phyloP scores from a whole-genome alignment of 2,113 vertebrate genomes.

The Petrocephalus microphthalmus region DNA sequence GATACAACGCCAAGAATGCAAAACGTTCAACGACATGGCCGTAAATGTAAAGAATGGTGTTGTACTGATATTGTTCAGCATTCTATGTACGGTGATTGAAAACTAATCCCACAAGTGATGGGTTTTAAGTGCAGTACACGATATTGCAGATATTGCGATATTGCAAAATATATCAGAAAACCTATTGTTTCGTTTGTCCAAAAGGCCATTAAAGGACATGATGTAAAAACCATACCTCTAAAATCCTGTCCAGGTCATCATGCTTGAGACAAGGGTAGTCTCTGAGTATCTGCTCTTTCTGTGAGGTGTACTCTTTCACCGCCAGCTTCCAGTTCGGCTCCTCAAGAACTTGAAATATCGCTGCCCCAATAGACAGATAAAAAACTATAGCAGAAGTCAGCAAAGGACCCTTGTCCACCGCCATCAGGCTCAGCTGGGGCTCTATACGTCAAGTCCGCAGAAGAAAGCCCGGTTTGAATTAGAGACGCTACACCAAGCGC shows the following conservation, averaged over 20 bases:
- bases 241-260: slow-evolving; percentile 77
- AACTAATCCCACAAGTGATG: background rate
- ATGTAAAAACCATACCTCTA: slow-evolving; percentile 70
- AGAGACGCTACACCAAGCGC: background rate
- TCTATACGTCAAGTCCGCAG: background rate
- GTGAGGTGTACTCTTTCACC: slow-evolving; percentile 59
- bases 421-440: slow-evolving; percentile 51
- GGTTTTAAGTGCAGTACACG: background rate
- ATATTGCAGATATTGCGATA: background rate
- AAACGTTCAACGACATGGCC: background rate
- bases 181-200: background rate
- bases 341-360: slow-evolving; percentile 94
- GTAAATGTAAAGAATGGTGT: background rate
- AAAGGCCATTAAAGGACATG: background rate
- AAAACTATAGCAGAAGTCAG: slow-evolving; percentile 95
- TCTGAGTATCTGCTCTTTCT: slow-evolving; percentile 72
- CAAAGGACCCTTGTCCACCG: slow-evolving; percentile 95
- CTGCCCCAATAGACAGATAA: slow-evolving; percentile 96
- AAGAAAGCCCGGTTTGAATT: background rate
- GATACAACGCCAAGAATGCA: background rate
- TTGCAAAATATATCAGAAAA: background rate
- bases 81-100: background rate
- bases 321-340: slow-evolving; percentile 85
- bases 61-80: background rate
- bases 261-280: slow-evolving; percentile 78